Evolutionary conservation across 37 sponge, comb jelly and placozoan genomes (phyloP).

Genomic region (Agelas oroides): DNA sequence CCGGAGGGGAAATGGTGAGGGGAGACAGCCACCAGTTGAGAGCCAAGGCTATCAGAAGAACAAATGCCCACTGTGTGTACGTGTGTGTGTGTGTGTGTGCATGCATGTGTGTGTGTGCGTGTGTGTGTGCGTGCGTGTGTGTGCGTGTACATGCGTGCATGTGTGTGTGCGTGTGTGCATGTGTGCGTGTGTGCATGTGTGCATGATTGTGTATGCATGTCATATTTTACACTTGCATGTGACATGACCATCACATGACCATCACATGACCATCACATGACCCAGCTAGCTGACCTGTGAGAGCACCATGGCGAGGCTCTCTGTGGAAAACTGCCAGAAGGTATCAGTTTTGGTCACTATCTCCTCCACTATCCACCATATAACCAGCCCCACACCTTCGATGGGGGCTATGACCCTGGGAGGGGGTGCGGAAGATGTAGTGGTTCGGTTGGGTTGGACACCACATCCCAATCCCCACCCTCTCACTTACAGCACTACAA

Average conservation of each 20-base stretch:
- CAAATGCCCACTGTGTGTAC: conserved; percentile 79
- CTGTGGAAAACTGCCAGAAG: conserved; percentile 52
- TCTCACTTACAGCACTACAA: conserved; percentile 71
- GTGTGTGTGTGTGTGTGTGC: no score
- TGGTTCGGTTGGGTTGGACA: no score
- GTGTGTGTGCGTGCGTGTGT: no score
- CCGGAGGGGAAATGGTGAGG: conserved; percentile 22
- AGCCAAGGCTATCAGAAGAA: conserved; percentile 39
- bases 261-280: no score
- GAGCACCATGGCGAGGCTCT: conserved; percentile 44
- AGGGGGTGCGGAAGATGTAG: background rate
- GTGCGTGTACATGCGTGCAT: conserved; percentile 15
- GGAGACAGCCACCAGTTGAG: conserved; percentile 84
- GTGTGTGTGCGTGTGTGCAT: no score
- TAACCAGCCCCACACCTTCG: conserved; percentile 65
- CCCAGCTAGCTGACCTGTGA: conserved; percentile 21
- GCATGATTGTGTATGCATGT: conserved; percentile 13
- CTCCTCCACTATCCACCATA: conserved; percentile 78
- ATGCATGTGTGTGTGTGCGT: no score
- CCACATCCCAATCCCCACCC: no score
- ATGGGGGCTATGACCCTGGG: conserved; percentile 66
- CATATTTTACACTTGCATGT: no score
- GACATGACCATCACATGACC: no score
- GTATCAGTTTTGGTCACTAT: conserved; percentile 25
- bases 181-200: no score